Base-by-base conservation (phyloP, 2,797 vertebrate genomes). In the Fistularia tabacaria region DNA sequence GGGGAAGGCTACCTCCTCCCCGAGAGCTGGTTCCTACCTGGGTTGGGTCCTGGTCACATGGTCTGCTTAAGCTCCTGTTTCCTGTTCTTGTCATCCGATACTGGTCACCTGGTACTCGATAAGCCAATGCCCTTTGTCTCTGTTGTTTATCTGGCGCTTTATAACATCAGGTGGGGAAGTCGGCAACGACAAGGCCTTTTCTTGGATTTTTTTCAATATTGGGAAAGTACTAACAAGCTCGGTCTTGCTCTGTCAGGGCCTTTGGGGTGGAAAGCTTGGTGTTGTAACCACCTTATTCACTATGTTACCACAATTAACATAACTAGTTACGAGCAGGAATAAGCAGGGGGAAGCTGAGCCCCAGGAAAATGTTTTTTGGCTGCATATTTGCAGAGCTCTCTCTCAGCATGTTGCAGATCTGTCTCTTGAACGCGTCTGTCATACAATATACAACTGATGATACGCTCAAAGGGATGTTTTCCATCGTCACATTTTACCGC, bases 41-140 rank as follows among this genome's bases (percentile, higher is more conserved):
- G 62, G 71, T 46, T 51, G 38, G 63, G 54, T 49, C 41, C 13
- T 1, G 11, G 64, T 80, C 81, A 84, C 59, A 7, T 77, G 78
- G 50, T 51, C 3, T 7, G 36, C 46, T 45, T 51, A 38, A 45
- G 52, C 76, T 82, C 68, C 68, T 47, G 49, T 79, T 79, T 81
- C 79, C 82, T 64, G 49, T 78, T 75, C 64, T 60, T 60, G 68
- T 59, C 76, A 84, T 57, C 65, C 55, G 76, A 83, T 74, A 71
- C 66, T 64, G 66, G 70, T 73, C 82, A 76, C 74, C 75, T 85
- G 80, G 59, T 66, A 7, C 44, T 61, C 37, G 10, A 9, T 42
- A 57, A 66, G 59, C 66, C 62, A 58, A 79, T 66, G 6, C 60
- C 66, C 47, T 38, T 61, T 72, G 51, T 68, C 36, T 57, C 37